These are phyloP conservation scores for Pseudomyrmex concolor DNA, from an alignment of 1,140 invertebrate species.

Conservation along the genomic window DNA sequence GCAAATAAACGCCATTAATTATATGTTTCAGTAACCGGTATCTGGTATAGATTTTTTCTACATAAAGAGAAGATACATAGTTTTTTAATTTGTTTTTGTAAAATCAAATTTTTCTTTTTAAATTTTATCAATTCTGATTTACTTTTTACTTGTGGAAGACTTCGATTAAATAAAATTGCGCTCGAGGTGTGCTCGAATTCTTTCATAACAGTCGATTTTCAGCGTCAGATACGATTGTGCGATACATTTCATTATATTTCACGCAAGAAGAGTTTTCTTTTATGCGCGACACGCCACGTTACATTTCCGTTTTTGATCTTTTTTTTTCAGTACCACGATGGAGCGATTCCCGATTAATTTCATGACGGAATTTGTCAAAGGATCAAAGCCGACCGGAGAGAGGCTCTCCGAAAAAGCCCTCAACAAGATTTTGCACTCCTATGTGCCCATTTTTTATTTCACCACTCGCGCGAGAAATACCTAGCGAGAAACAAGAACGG, in stretches of 20 bases:
- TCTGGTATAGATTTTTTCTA: too few species aligned
- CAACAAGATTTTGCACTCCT: constrained; percentile 58
- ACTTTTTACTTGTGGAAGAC: too few species aligned
- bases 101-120: too few species aligned
- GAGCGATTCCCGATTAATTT: constrained; percentile 59
- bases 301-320: neutral
- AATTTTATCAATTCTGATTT: too few species aligned
- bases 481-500: constrained; percentile 43
- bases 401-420: constrained; percentile 29
- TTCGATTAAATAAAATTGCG: neutral
- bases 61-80: too few species aligned
- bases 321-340: constrained; percentile 11
- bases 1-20: neutral
- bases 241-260: neutral
- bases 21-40: neutral
- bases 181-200: neutral
- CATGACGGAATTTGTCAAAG: constrained; percentile 22
- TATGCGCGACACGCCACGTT: neutral
- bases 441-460: constrained; percentile 67
- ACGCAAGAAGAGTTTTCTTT: neutral
- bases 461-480: constrained; percentile 50
- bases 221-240: neutral
- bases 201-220: neutral
- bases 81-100: too few species aligned
- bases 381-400: constrained; percentile 46